Conservation (phyloP, 2,113 vertebrate genomes). For the Emydocephalus ijimae region DNA sequence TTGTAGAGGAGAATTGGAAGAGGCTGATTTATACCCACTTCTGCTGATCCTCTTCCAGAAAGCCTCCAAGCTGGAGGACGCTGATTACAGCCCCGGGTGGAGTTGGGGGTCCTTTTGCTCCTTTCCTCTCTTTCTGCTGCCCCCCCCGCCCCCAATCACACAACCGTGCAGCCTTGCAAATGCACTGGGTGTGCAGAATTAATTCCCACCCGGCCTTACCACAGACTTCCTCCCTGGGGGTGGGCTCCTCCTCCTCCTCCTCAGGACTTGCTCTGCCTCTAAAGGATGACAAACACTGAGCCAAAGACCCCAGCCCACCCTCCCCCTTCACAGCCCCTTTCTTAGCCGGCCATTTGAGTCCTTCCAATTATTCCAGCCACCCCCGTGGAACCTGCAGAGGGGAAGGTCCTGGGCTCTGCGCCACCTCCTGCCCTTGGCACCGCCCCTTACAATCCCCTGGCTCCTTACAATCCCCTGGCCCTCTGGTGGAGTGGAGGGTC, state of each 20-base stretch:
- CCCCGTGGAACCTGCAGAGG: constrained; percentile 59
- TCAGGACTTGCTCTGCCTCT: background rate
- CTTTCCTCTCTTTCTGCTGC: accelerated
- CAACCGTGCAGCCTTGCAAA: background rate
- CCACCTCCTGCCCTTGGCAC: constrained; percentile 26
- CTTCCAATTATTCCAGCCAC: constrained; percentile 71
- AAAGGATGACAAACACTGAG: constrained; percentile 24
- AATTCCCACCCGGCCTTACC: background rate
- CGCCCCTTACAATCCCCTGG: constrained; percentile 62
- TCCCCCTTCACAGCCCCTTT: constrained; percentile 60
- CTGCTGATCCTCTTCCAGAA: background rate
- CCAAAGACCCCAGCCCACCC: constrained; percentile 16
- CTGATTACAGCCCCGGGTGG: background rate
- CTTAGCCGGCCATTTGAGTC: constrained; percentile 65
- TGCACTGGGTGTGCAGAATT: background rate
- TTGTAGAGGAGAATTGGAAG: background rate
- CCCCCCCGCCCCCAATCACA: background rate
- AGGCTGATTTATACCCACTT: background rate
- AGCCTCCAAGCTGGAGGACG: background rate
- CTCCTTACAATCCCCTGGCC: constrained; percentile 60
- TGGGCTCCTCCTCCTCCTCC: background rate
- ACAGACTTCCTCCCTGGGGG: background rate
- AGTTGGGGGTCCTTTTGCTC: background rate
- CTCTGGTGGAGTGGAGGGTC: background rate
- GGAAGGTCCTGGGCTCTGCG: constrained; percentile 18